phyloP scores from a whole-genome alignment of 2,113 vertebrate species.

The Thamnophis sirtalis region DNA sequence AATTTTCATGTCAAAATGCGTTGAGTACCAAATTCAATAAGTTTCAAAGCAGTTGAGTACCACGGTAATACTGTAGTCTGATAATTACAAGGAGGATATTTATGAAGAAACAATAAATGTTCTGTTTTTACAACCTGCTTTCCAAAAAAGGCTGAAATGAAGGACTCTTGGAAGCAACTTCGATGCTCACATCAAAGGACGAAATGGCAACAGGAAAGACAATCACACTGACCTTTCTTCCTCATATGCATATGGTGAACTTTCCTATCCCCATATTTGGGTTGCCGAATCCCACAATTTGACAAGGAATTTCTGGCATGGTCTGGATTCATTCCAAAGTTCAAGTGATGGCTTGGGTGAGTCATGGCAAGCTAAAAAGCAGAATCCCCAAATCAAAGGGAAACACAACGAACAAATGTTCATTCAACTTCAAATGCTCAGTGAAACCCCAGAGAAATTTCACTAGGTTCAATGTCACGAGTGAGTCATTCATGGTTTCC shows the following conservation, averaged over 20 bases:
- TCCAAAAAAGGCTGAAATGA: background rate
- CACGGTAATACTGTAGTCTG: background rate
- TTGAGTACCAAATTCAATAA: background rate
- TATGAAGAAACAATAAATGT: background rate
- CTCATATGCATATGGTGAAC: conserved; percentile 99
- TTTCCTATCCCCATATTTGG: conserved; percentile 96
- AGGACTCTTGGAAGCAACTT: background rate
- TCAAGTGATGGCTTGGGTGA: conserved; percentile 97
- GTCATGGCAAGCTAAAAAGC: conserved; percentile 90
- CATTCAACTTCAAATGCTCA: background rate
- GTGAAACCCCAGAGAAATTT: background rate
- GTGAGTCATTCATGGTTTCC: background rate
- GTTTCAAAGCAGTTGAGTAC: background rate
- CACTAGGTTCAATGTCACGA: background rate
- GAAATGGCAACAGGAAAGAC: background rate
- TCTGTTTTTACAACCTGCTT: background rate
- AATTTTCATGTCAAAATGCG: background rate
- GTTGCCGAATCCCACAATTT: conserved; percentile 96
- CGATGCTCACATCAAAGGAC: background rate
- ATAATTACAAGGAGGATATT: background rate
- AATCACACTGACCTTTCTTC: conserved; percentile 81
- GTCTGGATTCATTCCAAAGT: conserved; percentile 98
- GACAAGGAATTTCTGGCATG: conserved; percentile 97
- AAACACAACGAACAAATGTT: background rate
- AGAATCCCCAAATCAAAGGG: background rate